A percentile compares a stretch with the other conserved stretches of the same genome.
phyloP scores from a whole-genome alignment of 2,797 vertebrate species.

The Holocentrus rufus region DNA sequence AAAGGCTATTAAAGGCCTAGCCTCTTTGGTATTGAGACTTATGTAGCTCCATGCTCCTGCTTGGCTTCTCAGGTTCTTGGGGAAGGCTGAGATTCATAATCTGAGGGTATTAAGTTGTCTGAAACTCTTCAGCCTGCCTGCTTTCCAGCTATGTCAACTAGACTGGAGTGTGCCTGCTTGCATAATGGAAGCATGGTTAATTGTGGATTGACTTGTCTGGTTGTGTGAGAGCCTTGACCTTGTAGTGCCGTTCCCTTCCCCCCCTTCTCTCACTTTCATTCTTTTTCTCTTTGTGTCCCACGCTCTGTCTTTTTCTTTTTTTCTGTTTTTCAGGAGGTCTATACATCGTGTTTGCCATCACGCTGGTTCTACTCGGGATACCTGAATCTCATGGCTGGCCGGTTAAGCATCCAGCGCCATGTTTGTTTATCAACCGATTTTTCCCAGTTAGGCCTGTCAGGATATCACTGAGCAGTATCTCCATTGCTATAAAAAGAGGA shows the following conservation, averaged over 20 bases:
- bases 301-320: slow-evolving; percentile 25
- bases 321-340: slow-evolving; percentile 32
- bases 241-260: slow-evolving; percentile 17
- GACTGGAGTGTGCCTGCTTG: slow-evolving; percentile 33
- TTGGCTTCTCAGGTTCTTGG: slow-evolving; percentile 44
- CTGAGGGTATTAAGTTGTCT: slow-evolving; percentile 57
- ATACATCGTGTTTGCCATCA: slow-evolving; percentile 46
- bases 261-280: slow-evolving; percentile 21
- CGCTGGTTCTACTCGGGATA: slow-evolving; percentile 52
- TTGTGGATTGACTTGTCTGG: slow-evolving; percentile 53
- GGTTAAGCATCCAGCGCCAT: slow-evolving; percentile 62
- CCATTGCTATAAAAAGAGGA: slow-evolving; percentile 65
- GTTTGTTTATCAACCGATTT: slow-evolving; percentile 71
- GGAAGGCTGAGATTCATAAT: slow-evolving; percentile 57
- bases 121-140: slow-evolving; percentile 28
- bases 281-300: slow-evolving; percentile 5
- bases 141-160: slow-evolving; percentile 35
- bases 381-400: slow-evolving; percentile 55
- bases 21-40: slow-evolving; percentile 50
- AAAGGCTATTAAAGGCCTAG: slow-evolving; percentile 51
- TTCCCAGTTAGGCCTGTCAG: slow-evolving; percentile 68
- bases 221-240: slow-evolving; percentile 41
- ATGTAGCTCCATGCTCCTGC: slow-evolving; percentile 36
- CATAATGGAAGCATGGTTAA: slow-evolving; percentile 55
- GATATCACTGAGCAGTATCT: slow-evolving; percentile 71